Conservation (phyloP, 2,113 vertebrate species). For the Meles meles region DNA sequence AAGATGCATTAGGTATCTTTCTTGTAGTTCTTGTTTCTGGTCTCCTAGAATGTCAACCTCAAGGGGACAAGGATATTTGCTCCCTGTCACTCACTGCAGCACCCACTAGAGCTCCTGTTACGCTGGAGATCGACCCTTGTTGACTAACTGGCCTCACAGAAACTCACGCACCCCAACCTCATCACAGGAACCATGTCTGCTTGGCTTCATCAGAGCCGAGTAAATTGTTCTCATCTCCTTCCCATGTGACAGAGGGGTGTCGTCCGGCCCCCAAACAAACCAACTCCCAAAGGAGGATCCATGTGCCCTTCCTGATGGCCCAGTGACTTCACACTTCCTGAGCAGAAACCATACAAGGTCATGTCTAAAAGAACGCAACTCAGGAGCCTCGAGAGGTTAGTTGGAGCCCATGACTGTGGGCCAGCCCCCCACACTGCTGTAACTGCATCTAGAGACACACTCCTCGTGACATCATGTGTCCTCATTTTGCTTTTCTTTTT, state of each 20-base stretch:
- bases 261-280: background rate
- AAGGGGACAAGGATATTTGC: background rate
- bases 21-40: background rate
- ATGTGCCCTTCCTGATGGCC: background rate
- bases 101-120: background rate
- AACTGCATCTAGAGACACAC: background rate
- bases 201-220: background rate
- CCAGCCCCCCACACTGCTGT: background rate
- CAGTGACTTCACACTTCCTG: background rate
- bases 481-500: background rate
- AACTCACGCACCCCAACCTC: background rate
- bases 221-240: background rate
- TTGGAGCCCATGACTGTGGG: background rate
- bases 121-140: background rate
- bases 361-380: background rate
- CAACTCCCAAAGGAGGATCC: background rate
- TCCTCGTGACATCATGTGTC: background rate
- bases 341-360: background rate
- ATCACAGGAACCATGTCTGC: background rate
- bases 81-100: background rate
- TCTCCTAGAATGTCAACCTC: background rate
- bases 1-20: background rate
- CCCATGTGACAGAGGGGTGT: background rate
- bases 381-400: background rate
- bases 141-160: background rate